Evolutionary conservation across 2,797 vertebrate genomes (phyloP).

Genomic region (Pseudomugil tenellus): DNA sequence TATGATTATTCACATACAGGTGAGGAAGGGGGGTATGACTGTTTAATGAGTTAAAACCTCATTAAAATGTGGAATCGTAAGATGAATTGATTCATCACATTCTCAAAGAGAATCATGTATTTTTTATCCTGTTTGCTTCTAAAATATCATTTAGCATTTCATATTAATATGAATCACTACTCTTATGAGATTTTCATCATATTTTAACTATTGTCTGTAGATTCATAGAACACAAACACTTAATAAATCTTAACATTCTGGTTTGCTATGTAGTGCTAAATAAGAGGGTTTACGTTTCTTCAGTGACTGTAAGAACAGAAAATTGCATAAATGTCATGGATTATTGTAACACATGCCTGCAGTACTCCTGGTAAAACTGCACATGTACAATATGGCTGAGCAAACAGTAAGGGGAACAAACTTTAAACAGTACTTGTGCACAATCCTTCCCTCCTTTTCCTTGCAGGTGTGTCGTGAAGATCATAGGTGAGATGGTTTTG

Average conservation of each 20-base stretch:
- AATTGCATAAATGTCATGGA: neutral
- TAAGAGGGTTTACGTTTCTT: neutral
- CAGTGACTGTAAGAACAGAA: neutral
- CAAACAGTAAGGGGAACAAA: neutral
- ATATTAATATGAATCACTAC: neutral
- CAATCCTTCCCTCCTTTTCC: neutral
- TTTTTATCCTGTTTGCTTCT: neutral
- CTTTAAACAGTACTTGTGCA: neutral
- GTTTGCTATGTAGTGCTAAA: neutral
- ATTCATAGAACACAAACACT: neutral
- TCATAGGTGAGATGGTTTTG: conserved; percentile 98
- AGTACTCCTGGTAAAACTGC: neutral
- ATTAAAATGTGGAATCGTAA: neutral
- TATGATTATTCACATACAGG: no score
- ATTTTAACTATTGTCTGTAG: neutral
- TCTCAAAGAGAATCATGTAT: neutral
- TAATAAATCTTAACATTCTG: neutral
- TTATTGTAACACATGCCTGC: neutral
- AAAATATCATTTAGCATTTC: neutral
- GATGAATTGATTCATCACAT: neutral
- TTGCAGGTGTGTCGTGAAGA: conserved; percentile 94
- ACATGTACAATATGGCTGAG: neutral
- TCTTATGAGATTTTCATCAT: neutral
- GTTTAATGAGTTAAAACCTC: neutral
- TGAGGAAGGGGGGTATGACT: no score